Evolutionary conservation across 2,888 invertebrate species (phyloP), one percentile per base, ranked within the genome.

Genomic region (Abrostola tripartita): DNA sequence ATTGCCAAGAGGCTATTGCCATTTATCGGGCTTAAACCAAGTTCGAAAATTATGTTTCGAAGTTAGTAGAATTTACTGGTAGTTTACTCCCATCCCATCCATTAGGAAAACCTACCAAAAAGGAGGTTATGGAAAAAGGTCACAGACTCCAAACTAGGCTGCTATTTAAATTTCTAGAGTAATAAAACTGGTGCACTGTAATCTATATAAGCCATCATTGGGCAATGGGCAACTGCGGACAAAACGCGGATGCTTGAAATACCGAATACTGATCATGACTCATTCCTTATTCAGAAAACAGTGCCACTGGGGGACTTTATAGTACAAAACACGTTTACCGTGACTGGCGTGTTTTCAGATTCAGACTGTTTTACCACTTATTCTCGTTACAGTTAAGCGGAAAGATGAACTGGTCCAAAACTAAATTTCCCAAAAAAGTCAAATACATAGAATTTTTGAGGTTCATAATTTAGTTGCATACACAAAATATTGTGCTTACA

Each of bases 171-270:
- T n/a, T 41, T 11, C 6, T 11, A 54, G 52, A 49, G 42, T 52
- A 38, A 50, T 65, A 70, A 71, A 60, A 51, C 55, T 42, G 14
- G 52, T 65, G 35, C 24, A 35, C n/a, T 44, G 2, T 47, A 53
- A 65, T 65, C 52, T 56, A 37, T 55, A 60, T 52, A 47, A 67
- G 37, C 37, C 54, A 55, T 62, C 50, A 38, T 72, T 71, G 49
- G 44, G 70, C 40, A 57, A 71, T 71, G 49, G 44, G 70, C 40
- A 57, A 71, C 61, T 51, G 44, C 37, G 57, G 36, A n/a, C 40
- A 47, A 59, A 38, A 37, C 40, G 50, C 53, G 51, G 55, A 42
- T 40, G 62, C 62, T 41, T 56, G 53, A 41, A 58, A 74, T 71
- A 74, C 59, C 74, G 37, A 62, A 47, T 50, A 54, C 62, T 60